These are phyloP conservation scores for Desmodus rotundus DNA, from an alignment of 2,113 vertebrate species.

Conservation along the genomic window DNA sequence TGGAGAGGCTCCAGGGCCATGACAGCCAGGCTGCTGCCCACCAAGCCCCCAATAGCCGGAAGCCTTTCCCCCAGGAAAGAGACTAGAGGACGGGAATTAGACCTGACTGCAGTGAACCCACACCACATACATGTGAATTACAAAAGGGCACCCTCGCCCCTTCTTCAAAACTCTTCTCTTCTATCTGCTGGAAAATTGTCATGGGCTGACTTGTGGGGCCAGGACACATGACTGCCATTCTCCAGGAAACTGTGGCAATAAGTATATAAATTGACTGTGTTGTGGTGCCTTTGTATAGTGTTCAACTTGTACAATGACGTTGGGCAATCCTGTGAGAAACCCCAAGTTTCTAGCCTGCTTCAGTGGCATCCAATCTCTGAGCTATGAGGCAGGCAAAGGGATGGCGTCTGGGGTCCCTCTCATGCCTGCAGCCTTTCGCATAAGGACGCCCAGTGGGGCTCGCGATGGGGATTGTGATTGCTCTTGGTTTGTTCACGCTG, in stretches of 20 bases:
- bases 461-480: neutral
- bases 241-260: neutral
- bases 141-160: neutral
- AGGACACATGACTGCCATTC: neutral
- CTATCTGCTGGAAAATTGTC: neutral
- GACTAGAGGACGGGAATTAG: neutral
- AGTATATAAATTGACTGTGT: neutral
- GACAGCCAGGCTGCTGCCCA: neutral
- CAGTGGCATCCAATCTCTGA: neutral
- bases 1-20: neutral
- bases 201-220: neutral
- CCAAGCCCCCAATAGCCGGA: neutral
- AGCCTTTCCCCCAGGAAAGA: neutral
- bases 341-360: neutral
- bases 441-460: neutral
- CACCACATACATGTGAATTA: neutral
- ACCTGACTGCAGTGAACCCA: neutral
- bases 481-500: neutral
- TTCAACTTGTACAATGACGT: neutral
- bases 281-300: neutral
- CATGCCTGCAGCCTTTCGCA: neutral
- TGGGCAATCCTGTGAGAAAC: neutral
- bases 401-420: neutral
- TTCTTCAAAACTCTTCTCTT: neutral
- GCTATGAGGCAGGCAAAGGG: neutral